Evolutionary conservation across 2,888 invertebrate genomes (phyloP), one percentile per base, ranked within the genome.

Genomic region (Coenonympha glycerion): DNA sequence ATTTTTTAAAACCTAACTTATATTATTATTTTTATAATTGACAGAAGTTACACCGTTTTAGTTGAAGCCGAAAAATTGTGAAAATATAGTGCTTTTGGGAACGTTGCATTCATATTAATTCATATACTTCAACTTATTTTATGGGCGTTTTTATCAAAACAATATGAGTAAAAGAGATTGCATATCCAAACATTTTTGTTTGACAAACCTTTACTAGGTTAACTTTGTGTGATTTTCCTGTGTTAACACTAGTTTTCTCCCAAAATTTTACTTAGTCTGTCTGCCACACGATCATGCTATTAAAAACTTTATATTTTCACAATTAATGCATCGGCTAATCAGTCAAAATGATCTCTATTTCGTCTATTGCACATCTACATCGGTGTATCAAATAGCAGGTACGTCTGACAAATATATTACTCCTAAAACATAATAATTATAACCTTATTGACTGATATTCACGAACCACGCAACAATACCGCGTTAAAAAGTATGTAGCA

Each of bases 331-430:
- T 6, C 30, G 40, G 26, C 33, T 36, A 9, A 44, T 47, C 42
- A 53, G 48, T 53, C 49, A 30, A 49, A 47, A 39, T 45, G n/a
- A 33, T 50, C 31, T 49, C 24, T 40, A 47, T 26, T 53, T 19
- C 36, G 33, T 52, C 50, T 61, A 64, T 64, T 63, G 61, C 63
- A 63, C 62, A 57, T 59, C 54, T 59, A 64, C 57, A 61, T 47
- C 56, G 56, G 57, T 59, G 62, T 63, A 57, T 62, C 60, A 56
- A 49, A 56, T 60, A 68, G 64, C 68, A 68, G 68, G 68, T 68
- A 68, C 68, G 60, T 62, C 57, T 65, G 68, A 67, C 67, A 57
- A 65, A 57, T 58, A 57, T 55, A 57, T 39, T 37, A 48, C 40
- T 57, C 49, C 45, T 45, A 45, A 57, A n/a, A n/a, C n/a, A n/a